Conservation (phyloP, 2,888 invertebrate species). For the Drosophila limbata region DNA sequence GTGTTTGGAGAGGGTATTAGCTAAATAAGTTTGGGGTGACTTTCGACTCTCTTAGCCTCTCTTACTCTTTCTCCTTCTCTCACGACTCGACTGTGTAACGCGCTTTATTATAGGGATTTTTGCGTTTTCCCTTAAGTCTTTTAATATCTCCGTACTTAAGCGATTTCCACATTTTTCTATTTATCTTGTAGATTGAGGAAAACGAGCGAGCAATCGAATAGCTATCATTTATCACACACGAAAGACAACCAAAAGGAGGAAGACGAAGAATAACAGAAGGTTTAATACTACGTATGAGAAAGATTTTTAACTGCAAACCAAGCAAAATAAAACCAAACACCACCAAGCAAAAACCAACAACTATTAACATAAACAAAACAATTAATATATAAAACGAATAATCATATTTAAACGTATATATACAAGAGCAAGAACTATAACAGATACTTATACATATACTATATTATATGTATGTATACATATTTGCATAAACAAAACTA, state of each 20-base stretch:
- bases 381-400: slow-evolving; percentile 69
- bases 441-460: slow-evolving; percentile 67
- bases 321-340: slow-evolving; percentile 77
- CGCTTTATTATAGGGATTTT: slow-evolving; percentile 8
- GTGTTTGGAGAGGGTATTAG: slow-evolving; percentile 18
- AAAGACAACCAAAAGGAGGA: slow-evolving; percentile 20
- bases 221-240: slow-evolving; percentile 72
- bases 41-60: neutral
- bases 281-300: slow-evolving; percentile 62
- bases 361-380: slow-evolving; percentile 75
- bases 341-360: slow-evolving; percentile 85
- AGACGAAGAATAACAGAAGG: slow-evolving; percentile 28
- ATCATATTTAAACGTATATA: slow-evolving; percentile 81
- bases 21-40: slow-evolving; percentile 27
- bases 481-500: slow-evolving; percentile 72
- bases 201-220: slow-evolving; percentile 83
- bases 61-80: neutral
- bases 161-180: neutral
- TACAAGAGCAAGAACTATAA: slow-evolving; percentile 54
- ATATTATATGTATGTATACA: slow-evolving; percentile 64
- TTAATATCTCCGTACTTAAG: slow-evolving; percentile 3
- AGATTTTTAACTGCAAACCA: slow-evolving; percentile 66
- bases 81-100: neutral
- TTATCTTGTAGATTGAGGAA: slow-evolving; percentile 78
- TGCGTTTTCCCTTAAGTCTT: neutral